Evolutionary conservation across 2,888 invertebrate genomes (phyloP).

Genomic region (Acleris emargana): DNA sequence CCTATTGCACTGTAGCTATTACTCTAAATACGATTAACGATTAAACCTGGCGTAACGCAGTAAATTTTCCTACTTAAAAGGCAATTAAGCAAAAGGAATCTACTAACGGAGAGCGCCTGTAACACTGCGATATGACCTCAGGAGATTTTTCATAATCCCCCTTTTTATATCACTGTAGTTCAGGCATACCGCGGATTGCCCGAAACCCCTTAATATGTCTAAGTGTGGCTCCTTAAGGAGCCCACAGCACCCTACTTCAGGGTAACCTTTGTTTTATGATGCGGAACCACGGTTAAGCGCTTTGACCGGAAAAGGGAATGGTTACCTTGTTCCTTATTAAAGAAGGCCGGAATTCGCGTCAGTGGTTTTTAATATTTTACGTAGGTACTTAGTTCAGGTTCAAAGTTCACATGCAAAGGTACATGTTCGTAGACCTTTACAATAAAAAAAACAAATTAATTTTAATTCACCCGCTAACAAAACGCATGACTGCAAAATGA

Average conservation of each 20-base stretch:
- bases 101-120: neutral
- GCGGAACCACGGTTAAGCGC: constrained; percentile 23
- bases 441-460: too few relatives aligned
- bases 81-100: neutral
- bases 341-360: constrained; percentile 1
- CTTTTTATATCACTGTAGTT: constrained; percentile 12
- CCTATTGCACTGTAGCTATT: too few relatives aligned
- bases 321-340: constrained; percentile 22
- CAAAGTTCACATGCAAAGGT: too few relatives aligned
- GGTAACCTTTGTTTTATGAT: constrained; percentile 26
- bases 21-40: too few relatives aligned
- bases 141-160: constrained; percentile 26
- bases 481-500: too few relatives aligned
- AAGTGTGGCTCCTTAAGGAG: neutral
- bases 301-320: constrained; percentile 27
- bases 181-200: constrained; percentile 9
- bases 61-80: neutral
- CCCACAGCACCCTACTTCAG: neutral
- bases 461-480: too few relatives aligned
- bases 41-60: too few relatives aligned
- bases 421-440: too few relatives aligned
- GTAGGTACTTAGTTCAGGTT: too few relatives aligned
- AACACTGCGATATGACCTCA: too few relatives aligned
- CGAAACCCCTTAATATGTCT: constrained; percentile 1
- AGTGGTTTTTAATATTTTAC: neutral